Conservation (phyloP, 2,113 vertebrate genomes). For the Anarrhichthys ocellatus region DNA sequence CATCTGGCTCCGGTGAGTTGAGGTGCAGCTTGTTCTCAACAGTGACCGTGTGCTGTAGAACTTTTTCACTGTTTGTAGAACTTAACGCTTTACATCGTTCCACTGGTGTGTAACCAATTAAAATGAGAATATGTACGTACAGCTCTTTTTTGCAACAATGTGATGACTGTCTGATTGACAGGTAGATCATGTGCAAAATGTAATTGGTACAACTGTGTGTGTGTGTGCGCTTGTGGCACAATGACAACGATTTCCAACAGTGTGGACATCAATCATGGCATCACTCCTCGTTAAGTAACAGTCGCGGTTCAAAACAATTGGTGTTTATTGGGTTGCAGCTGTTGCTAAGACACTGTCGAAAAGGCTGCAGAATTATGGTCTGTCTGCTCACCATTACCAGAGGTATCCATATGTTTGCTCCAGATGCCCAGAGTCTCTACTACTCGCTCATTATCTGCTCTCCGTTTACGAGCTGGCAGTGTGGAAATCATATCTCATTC, state of each 20-base stretch:
- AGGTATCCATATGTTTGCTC: constrained; percentile 69
- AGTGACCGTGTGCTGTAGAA: background rate
- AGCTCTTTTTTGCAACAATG: background rate
- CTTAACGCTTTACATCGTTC: background rate
- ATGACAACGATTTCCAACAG: background rate
- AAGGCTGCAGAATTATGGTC: constrained; percentile 59
- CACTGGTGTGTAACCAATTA: background rate
- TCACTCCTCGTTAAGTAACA: constrained; percentile 50
- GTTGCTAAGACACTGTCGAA: constrained; percentile 62
- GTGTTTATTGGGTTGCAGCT: constrained; percentile 72
- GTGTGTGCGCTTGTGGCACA: background rate
- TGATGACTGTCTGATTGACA: background rate
- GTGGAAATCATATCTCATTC: constrained; percentile 57
- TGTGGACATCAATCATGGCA: constrained; percentile 20
- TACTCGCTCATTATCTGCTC: constrained; percentile 71
- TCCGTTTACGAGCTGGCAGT: constrained; percentile 61
- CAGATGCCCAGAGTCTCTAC: constrained; percentile 69
- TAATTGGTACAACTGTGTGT: background rate
- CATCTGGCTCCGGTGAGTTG: no score
- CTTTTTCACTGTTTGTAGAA: background rate
- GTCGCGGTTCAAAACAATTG: constrained; percentile 55
- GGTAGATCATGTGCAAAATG: background rate
- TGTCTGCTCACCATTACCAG: constrained; percentile 64
- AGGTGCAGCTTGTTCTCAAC: no score
- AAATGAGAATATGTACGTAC: background rate